Conservation (phyloP, 2,113 vertebrate species). For the Sinocyclocheilus anshuiensis region DNA sequence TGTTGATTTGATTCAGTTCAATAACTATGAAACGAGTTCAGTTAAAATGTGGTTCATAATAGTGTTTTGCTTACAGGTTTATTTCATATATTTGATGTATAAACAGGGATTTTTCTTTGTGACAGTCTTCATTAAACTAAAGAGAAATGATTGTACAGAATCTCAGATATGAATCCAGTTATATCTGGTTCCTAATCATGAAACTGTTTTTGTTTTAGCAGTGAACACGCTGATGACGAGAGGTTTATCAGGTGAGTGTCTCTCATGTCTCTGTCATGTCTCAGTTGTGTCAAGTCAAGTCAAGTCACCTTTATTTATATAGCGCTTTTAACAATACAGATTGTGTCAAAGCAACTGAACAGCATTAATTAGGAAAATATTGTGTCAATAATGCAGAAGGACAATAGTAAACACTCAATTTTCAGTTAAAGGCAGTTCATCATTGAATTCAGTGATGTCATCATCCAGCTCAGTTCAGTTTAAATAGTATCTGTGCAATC, state of each 20-base stretch:
- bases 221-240: conserved; percentile 65
- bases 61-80: neutral
- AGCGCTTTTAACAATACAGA: too few relatives aligned
- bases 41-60: neutral
- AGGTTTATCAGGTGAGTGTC: conserved; percentile 71
- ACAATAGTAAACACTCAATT: too few relatives aligned
- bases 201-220: conserved; percentile 58
- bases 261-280: neutral
- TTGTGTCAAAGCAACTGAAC: too few relatives aligned
- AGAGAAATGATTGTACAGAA: neutral
- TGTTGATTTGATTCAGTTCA: neutral
- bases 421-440: too few relatives aligned
- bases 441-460: too few relatives aligned
- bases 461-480: too few relatives aligned
- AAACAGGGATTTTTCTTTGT: too few relatives aligned
- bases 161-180: neutral
- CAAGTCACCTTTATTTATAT: too few relatives aligned
- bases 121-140: neutral
- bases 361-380: too few relatives aligned
- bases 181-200: neutral
- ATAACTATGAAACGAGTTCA: neutral
- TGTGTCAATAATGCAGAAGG: too few relatives aligned
- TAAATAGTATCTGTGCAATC: too few relatives aligned
- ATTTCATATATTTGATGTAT: too few relatives aligned
- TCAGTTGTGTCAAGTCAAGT: neutral